Evolutionary conservation across 2,113 vertebrate species (phyloP).

Genomic region (Cyanoramphus novaezelandiae): DNA sequence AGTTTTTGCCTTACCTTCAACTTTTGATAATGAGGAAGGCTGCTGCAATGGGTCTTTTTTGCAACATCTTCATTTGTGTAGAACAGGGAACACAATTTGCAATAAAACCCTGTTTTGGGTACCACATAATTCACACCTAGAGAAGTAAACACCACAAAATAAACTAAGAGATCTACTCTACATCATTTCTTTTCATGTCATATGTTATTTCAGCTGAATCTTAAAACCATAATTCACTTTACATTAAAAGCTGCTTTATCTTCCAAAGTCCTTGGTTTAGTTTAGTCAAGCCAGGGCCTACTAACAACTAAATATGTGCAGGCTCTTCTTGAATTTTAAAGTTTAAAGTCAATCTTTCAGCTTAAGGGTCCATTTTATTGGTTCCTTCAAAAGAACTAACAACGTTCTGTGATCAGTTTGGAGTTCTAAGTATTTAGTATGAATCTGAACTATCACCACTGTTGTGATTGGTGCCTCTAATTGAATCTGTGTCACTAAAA

Average conservation of each 20-base stretch:
- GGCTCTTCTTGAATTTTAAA: background rate
- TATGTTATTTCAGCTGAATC: conserved; percentile 59
- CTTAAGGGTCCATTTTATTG: conserved; percentile 17
- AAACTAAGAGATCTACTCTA: conserved; percentile 65
- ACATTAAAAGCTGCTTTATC: conserved; percentile 54
- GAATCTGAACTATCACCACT: background rate
- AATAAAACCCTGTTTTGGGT: conserved; percentile 96
- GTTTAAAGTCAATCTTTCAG: background rate
- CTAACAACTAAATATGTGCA: background rate
- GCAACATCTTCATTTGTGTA: conserved; percentile 96
- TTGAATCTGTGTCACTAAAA: conserved; percentile 2
- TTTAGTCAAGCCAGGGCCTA: conserved; percentile 41
- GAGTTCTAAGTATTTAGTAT: background rate
- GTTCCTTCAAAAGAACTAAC: background rate
- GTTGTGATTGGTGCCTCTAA: background rate
- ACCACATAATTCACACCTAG: conserved; percentile 93
- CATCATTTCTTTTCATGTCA: conserved; percentile 51
- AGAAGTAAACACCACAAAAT: conserved; percentile 73
- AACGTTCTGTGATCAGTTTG: background rate
- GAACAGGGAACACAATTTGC: conserved; percentile 95
- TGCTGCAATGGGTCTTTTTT: conserved; percentile 96
- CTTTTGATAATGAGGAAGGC: conserved; percentile 92
- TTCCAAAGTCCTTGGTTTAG: conserved; percentile 15
- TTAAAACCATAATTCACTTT: conserved; percentile 51
- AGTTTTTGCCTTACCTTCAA: conserved; percentile 88